phyloP scores from a whole-genome alignment of 2,113 vertebrate species.

The Papio anubis region DNA sequence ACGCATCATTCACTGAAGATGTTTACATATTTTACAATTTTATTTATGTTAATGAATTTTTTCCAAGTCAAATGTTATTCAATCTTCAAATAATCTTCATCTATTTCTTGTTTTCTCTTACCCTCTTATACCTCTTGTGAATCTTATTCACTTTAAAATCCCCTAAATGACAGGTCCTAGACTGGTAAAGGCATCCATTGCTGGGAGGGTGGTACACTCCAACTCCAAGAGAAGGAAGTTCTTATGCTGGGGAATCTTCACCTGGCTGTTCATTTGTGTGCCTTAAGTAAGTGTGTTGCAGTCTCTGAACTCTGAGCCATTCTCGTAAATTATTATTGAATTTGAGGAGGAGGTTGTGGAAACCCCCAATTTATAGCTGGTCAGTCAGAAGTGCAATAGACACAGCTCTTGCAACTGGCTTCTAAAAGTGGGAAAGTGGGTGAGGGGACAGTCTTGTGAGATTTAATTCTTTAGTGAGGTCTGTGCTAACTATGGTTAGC shows the following conservation, averaged over 20 bases:
- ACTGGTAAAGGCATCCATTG: neutral
- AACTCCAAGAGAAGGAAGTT: neutral
- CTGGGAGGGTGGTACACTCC: accelerated
- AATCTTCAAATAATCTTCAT: neutral
- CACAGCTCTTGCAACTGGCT: neutral
- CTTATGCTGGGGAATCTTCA: neutral
- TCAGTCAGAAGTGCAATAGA: neutral
- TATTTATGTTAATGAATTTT: neutral
- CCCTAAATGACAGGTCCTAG: neutral
- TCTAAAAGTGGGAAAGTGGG: neutral
- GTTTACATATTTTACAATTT: neutral
- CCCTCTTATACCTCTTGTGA: neutral
- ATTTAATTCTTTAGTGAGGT: neutral
- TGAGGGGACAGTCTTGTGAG: neutral
- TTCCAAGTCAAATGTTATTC: neutral
- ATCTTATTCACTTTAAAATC: neutral
- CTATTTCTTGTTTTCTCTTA: neutral
- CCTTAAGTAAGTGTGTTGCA: neutral
- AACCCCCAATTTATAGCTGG: neutral
- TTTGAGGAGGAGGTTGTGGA: accelerated
- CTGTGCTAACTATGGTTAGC: neutral
- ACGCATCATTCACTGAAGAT: neutral
- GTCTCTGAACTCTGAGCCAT: neutral
- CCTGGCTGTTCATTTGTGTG: neutral
- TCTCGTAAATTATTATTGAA: neutral